Evolutionary conservation across 1,140 invertebrate genomes (phyloP).

Genomic region (Harpegnathos saltator): DNA sequence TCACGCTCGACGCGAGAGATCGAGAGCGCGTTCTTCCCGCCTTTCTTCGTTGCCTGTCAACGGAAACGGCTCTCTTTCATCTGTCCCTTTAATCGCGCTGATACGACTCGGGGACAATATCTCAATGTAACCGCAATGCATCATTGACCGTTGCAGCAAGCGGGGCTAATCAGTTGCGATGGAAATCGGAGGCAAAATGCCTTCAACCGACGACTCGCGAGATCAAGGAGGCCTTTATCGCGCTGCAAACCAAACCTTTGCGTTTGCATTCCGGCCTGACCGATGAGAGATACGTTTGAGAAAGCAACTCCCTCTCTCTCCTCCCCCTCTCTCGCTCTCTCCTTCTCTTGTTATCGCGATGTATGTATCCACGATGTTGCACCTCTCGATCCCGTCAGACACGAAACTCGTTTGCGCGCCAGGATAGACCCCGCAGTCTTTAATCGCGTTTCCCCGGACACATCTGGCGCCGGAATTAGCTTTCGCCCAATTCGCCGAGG

Average conservation of each 20-base stretch:
- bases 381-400: background rate
- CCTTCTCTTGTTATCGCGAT: too few relatives aligned
- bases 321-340: too few relatives aligned
- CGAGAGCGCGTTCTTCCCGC: too few relatives aligned
- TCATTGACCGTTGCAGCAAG: constrained; percentile 7
- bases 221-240: constrained; percentile 14
- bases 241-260: constrained; percentile 1
- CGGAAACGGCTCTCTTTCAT: too few relatives aligned
- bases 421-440: constrained; percentile 41
- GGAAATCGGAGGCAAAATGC: background rate
- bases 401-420: constrained; percentile 36
- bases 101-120: background rate
- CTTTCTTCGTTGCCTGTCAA: too few relatives aligned
- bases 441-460: constrained; percentile 42
- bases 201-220: background rate
- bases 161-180: background rate
- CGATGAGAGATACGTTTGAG: background rate
- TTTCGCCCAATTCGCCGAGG: constrained; percentile 35
- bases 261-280: background rate
- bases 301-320: background rate
- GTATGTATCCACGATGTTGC: constrained; percentile 16
- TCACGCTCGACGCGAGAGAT: too few relatives aligned
- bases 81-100: background rate
- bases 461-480: constrained; percentile 41
- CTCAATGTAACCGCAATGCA: background rate